These are phyloP conservation scores for Rhamnusium bicolor DNA, from an alignment of 2,888 invertebrate species.

Conservation along the genomic window DNA sequence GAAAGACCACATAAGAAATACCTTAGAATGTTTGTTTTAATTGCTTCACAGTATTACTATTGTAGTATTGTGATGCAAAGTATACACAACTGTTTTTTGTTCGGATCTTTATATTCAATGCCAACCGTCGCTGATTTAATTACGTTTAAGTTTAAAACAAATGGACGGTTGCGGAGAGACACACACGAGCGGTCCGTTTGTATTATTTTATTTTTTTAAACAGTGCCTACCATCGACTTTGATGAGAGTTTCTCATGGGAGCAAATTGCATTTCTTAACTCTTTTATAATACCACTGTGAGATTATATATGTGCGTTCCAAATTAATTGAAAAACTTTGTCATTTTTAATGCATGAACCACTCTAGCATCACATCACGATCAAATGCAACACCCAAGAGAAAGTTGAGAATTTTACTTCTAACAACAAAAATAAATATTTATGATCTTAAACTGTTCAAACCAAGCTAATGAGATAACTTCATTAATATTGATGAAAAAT, in stretches of 20 bases:
- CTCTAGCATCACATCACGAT: background rate
- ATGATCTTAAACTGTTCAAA: background rate
- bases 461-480: background rate
- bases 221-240: constrained; percentile 20
- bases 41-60: constrained; percentile 35
- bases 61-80: constrained; percentile 29
- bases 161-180: constrained; percentile 25
- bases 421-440: background rate
- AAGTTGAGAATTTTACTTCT: background rate
- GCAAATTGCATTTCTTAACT: background rate
- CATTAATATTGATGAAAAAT: background rate
- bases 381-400: background rate
- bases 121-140: constrained; percentile 41
- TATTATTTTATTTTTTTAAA: constrained; percentile 37
- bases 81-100: constrained; percentile 30
- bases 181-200: constrained; percentile 38
- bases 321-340: constrained; percentile 9
- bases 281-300: background rate
- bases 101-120: constrained; percentile 40
- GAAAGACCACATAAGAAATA: constrained; percentile 13
- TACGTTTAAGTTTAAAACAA: constrained; percentile 41
- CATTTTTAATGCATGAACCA: background rate
- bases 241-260: constrained; percentile 36
- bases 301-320: constrained; percentile 1
- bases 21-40: constrained; percentile 32